These are phyloP conservation scores for Nemopilema nomurai DNA, from an alignment of 30 jellyfish, hydroid and myxozoan species.

Conservation along the genomic window DNA sequence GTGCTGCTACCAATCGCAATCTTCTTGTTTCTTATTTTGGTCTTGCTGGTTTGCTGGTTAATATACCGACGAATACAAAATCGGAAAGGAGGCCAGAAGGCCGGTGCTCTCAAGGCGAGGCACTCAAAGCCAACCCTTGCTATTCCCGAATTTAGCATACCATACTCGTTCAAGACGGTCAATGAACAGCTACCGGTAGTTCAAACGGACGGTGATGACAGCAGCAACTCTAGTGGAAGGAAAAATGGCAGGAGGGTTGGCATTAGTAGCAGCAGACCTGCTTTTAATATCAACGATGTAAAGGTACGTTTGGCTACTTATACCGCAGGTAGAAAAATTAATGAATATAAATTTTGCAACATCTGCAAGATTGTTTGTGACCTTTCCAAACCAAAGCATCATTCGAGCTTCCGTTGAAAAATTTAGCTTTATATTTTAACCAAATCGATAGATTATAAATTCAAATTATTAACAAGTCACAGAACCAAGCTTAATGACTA, in stretches of 20 bases:
- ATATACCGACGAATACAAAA: not conserved
- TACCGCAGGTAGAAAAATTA: too few relatives aligned
- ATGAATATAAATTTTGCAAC: too few relatives aligned
- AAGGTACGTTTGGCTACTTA: too few relatives aligned
- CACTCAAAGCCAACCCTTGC: not conserved
- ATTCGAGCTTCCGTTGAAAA: too few relatives aligned
- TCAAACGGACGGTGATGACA: not conserved
- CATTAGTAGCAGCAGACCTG: not conserved
- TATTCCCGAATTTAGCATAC: constrained; percentile 16
- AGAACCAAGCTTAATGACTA: too few relatives aligned
- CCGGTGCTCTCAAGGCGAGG: not conserved
- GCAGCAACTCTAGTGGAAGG: not conserved
- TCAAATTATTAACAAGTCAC: too few relatives aligned
- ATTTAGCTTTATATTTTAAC: too few relatives aligned
- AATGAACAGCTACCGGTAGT: constrained; percentile 9
- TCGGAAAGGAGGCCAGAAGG: not conserved
- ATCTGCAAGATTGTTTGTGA: too few relatives aligned
- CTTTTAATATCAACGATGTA: not conserved
- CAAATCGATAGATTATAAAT: too few relatives aligned
- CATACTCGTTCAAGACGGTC: constrained; percentile 8
- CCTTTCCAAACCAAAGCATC: too few relatives aligned
- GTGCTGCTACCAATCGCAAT: not conserved
- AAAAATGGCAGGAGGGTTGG: not conserved
- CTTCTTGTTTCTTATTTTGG: not conserved
- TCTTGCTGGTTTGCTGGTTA: not conserved